Evolutionary conservation across 2,888 invertebrate species (phyloP).

Genomic region (Cabera pusaria): DNA sequence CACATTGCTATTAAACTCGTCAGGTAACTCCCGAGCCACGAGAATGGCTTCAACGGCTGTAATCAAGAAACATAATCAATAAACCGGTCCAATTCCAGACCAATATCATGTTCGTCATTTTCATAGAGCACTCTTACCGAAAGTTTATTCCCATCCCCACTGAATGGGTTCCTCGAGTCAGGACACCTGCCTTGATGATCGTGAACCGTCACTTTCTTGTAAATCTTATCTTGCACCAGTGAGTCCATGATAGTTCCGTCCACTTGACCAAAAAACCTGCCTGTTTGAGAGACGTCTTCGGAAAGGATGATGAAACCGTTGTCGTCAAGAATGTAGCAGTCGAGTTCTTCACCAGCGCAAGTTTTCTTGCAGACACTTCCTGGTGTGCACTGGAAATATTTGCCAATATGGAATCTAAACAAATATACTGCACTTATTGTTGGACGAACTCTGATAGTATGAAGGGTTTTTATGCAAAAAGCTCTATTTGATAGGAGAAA

Average conservation of each 20-base stretch:
- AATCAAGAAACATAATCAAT: slow-evolving; percentile 28
- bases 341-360: slow-evolving; percentile 93
- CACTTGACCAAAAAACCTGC: slow-evolving; percentile 96
- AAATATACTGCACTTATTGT: too few species aligned
- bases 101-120: neutral
- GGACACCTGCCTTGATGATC: slow-evolving; percentile 96
- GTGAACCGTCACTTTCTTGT: slow-evolving; percentile 92
- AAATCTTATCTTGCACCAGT: slow-evolving; percentile 94
- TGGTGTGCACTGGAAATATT: slow-evolving; percentile 86
- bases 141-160: slow-evolving; percentile 70
- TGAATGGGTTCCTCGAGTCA: slow-evolving; percentile 86
- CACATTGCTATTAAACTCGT: slow-evolving; percentile 74
- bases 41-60: slow-evolving; percentile 81
- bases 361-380: slow-evolving; percentile 90
- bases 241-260: slow-evolving; percentile 98
- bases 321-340: slow-evolving; percentile 97
- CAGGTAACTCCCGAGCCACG: slow-evolving; percentile 81
- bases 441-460: too few species aligned
- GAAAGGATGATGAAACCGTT: slow-evolving; percentile 97
- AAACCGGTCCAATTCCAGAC: neutral
- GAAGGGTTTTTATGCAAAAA: too few species aligned
- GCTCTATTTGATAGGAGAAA: too few species aligned
- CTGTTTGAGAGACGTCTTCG: slow-evolving; percentile 93
- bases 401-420: too few species aligned
- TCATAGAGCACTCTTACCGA: slow-evolving; percentile 44